A percentile compares a stretch with the other conserved stretches of the same genome.
Conservation (phyloP, 2,113 vertebrate species). For the Gorsachius goisagi region DNA sequence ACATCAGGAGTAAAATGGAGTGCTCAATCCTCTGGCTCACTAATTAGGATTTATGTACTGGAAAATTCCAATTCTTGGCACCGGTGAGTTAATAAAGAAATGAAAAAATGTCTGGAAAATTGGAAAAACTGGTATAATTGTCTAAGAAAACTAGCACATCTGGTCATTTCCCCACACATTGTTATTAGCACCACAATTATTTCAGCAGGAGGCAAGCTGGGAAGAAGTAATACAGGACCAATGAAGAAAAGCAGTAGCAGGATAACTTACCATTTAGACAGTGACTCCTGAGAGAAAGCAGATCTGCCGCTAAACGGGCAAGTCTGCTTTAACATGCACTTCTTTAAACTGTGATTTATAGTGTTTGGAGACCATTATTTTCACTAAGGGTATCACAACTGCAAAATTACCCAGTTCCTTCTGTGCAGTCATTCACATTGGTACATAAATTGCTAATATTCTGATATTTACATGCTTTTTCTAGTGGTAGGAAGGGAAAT, state of each 20-base stretch:
- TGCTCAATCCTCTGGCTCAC: slow-evolving; percentile 7
- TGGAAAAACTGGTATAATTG: slow-evolving; percentile 56
- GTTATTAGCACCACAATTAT: slow-evolving; percentile 60
- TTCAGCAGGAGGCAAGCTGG: slow-evolving; percentile 57
- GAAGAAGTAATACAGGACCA: slow-evolving; percentile 30
- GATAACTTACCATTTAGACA: slow-evolving; percentile 3
- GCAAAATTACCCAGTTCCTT: background rate
- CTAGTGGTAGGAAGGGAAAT: background rate
- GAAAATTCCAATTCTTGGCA: slow-evolving; percentile 62
- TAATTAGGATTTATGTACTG: slow-evolving; percentile 65
- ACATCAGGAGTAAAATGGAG: slow-evolving; percentile 47
- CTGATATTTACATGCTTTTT: background rate
- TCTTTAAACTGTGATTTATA: slow-evolving; percentile 39
- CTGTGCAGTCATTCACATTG: background rate
- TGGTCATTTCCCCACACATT: slow-evolving; percentile 45
- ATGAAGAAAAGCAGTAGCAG: slow-evolving; percentile 47
- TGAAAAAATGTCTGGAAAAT: slow-evolving; percentile 54
- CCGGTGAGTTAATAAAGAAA: slow-evolving; percentile 45
- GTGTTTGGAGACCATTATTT: slow-evolving; percentile 37
- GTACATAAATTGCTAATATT: background rate
- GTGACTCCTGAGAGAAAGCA: slow-evolving; percentile 27
- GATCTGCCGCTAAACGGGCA: background rate
- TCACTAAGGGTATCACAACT: slow-evolving; percentile 10
- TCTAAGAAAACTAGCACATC: slow-evolving; percentile 57
- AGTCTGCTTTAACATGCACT: background rate